Evolutionary conservation across 2,113 vertebrate genomes (phyloP), one percentile per base, ranked within the genome.

Genomic region (Dicerorhinus sumatrensis): DNA sequence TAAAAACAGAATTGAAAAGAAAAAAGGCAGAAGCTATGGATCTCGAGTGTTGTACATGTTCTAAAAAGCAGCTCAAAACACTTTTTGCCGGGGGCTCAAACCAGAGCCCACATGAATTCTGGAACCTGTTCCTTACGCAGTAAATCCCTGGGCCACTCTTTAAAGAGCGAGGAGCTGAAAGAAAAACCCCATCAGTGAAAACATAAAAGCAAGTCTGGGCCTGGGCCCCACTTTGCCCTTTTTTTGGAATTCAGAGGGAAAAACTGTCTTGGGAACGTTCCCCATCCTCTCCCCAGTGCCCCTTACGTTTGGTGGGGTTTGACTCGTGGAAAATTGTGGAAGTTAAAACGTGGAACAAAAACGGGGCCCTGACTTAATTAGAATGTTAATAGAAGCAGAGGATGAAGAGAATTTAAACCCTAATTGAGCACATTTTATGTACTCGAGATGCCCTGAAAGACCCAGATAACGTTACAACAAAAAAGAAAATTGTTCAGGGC

Each of bases 211-310:
- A 7, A 31, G 81, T 84, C 85, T 4, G 7, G 89, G 82, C 87
- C 0, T 0, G 1, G 27, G 31, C 33, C 42, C 51, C 25, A 0
- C 60, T 36, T 18, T 7, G 3, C 14, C 51, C 31, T 9, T 17
- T 13, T 75, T 48, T 46, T 60, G 63, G 48, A 70, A 76, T 89
- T 89, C 56, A 46, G 69, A 69, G 51, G 60, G 60, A 33, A 60
- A 67, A 46, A 2, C 13, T 42, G 20, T 36, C 63, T 12, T 2
- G 60, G 65, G 48, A 73, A 9, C 31, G 5, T 42, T 42, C 1
- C 29, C 1, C 5, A 4, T 13, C 31, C 5, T 18, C 27, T 23
- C 36, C 23, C 9, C 0, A 0, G 39, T 0, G 8, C 6, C 29
- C 91, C 48, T 27, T 0, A 1, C 4, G 1, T 33, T 21, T n/a